Evolutionary conservation across 2,888 invertebrate species (phyloP), one percentile per base, ranked within the genome.

Genomic region (Synergus gifuensis): DNA sequence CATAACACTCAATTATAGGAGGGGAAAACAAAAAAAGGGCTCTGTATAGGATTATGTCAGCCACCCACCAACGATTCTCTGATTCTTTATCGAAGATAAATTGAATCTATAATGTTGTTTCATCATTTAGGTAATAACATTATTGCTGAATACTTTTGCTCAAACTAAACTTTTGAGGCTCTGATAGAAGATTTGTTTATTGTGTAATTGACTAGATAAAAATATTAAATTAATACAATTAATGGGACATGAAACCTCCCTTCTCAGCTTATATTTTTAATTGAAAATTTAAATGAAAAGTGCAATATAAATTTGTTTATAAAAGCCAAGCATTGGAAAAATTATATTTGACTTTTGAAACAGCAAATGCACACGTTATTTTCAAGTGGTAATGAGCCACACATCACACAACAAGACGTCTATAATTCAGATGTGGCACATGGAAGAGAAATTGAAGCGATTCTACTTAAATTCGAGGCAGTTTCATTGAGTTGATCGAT

Each of bases 1-100:
- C 91, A 90, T 89, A 92, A 92, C 93, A 92, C 91, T 92, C 91
- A 91, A 90, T 92, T 92, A 93, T 93, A 93, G 93, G 92, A 93
- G 92, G 89, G 92, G 87, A 87, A 93, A 86, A 90, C 85, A 85
- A 66, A 82, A 85, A 86, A 83, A 81, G 58, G 85, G 85, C 83
- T 86, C 82, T 83, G 86, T 82, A 77, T 83, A 88, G 85, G 79
- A 85, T 86, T 87, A 83, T 93, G 82, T 85, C 84, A 87, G 83
- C 83, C 85, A 84, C 83, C 63, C 81, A 83, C 81, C 84, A 84
- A 83, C 85, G 82, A 79, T 79, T 22, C 79, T 76, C 77, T 54
- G 16, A 28, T 63, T 36, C 60, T 49, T 12, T 18, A 63, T 42
- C 76, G 54, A 73, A 73, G 11, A 49, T 40, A 54, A 49, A 54